Percentiles rank a stretch among this genome's conserved stretches.
phyloP scores from a whole-genome alignment of 2,113 vertebrate genomes.

The Notechis scutatus region DNA sequence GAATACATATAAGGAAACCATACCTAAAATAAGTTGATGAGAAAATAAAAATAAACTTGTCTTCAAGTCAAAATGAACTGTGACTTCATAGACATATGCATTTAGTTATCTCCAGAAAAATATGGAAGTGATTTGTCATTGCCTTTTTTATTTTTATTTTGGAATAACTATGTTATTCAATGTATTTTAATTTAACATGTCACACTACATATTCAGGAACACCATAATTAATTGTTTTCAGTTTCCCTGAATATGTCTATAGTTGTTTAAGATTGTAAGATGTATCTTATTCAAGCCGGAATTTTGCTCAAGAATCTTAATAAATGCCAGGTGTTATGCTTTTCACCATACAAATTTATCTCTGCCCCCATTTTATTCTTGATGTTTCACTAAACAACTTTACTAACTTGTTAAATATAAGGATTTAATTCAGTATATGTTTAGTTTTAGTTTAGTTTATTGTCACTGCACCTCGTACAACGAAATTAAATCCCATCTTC shows the following conservation, averaged over 20 bases:
- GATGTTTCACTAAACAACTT: neutral
- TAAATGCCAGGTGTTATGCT: neutral
- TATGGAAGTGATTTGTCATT: neutral
- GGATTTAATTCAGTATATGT: neutral
- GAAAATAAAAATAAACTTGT: neutral
- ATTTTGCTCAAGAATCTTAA: neutral
- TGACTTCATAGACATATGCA: neutral
- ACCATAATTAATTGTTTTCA: neutral
- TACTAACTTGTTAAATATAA: neutral
- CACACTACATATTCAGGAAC: neutral
- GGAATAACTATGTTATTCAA: neutral
- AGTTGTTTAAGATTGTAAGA: neutral
- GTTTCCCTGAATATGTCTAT: neutral
- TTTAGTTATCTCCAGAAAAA: neutral
- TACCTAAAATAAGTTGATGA: neutral
- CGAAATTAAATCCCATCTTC: too few relatives aligned
- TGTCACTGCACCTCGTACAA: too few relatives aligned
- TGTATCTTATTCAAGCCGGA: neutral
- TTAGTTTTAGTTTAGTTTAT: too few relatives aligned
- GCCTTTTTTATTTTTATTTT: neutral
- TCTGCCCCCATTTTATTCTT: neutral
- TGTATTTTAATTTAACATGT: neutral
- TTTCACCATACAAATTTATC: neutral
- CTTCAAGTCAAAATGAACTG: neutral
- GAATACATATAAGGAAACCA: neutral